These are phyloP conservation scores for Coreius guichenoti DNA, from an alignment of 2,797 vertebrate genomes.

Conservation along the genomic window DNA sequence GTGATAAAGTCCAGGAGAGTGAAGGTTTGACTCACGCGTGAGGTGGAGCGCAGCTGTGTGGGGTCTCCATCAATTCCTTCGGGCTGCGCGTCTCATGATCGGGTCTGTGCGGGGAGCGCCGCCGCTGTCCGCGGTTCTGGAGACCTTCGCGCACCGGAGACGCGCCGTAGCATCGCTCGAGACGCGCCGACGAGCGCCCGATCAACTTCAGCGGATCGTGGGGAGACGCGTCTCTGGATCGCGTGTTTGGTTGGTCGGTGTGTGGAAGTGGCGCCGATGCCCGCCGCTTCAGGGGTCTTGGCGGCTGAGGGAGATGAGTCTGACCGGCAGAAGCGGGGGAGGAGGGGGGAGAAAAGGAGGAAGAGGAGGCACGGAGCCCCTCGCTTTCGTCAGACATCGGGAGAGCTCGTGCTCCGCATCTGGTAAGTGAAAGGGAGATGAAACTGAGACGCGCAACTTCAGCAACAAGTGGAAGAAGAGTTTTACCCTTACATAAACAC, in stretches of 20 bases:
- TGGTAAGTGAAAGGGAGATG: constrained; percentile 13
- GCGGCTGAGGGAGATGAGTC: constrained; percentile 68
- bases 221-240: constrained; percentile 56
- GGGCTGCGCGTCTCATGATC: constrained; percentile 31
- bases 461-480: constrained; percentile 64
- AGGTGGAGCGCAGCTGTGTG: constrained; percentile 41
- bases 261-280: constrained; percentile 58
- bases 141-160: constrained; percentile 67
- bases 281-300: constrained; percentile 37
- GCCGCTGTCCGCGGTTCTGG: constrained; percentile 59
- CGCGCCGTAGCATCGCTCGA: constrained; percentile 65
- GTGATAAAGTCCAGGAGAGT: neutral
- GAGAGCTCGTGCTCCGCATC: constrained; percentile 58
- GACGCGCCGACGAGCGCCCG: constrained; percentile 58
- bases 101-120: neutral
- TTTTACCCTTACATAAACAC: constrained; percentile 3
- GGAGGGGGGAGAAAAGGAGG: constrained; percentile 66
- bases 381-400: constrained; percentile 77
- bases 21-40: constrained; percentile 72
- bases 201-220: constrained; percentile 69
- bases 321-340: constrained; percentile 68
- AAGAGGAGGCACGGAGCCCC: constrained; percentile 67
- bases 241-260: constrained; percentile 42
- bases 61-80: constrained; percentile 54
- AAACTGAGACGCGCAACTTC: constrained; percentile 28